Evolutionary conservation across 92 coral and sea anemone species (phyloP).

Genomic region (Nematostella vectensis): DNA sequence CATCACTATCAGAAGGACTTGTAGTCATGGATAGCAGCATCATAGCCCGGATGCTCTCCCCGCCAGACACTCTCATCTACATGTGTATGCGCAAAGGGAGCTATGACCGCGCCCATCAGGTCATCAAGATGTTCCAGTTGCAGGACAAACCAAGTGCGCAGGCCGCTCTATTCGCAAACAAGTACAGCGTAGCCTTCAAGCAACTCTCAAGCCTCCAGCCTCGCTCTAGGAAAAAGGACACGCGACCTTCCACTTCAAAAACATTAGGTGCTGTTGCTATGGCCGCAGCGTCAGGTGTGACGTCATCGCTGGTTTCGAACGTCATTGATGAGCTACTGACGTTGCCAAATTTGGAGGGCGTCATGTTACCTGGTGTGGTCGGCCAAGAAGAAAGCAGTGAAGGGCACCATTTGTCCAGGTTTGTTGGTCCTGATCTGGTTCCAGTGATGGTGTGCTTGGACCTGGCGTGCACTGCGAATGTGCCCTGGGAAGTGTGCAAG

Average conservation of each 20-base stretch:
- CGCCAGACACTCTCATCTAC: slow-evolving; percentile 88
- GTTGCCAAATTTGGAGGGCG: slow-evolving; percentile 40
- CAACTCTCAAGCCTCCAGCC: slow-evolving; percentile 70
- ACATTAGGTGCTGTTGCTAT: slow-evolving; percentile 88
- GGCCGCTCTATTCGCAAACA: slow-evolving; percentile 85
- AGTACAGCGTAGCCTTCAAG: slow-evolving; percentile 56
- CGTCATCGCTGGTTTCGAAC: slow-evolving; percentile 49
- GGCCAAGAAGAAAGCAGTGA: slow-evolving; percentile 41
- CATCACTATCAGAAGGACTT: slow-evolving; percentile 22
- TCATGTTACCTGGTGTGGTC: slow-evolving; percentile 31
- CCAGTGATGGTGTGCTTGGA: slow-evolving; percentile 83
- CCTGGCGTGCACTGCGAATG: slow-evolving; percentile 66
- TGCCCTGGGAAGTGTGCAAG: slow-evolving; percentile 59
- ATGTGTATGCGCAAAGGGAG: slow-evolving; percentile 98
- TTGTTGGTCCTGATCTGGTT: slow-evolving; percentile 59
- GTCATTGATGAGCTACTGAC: slow-evolving; percentile 71
- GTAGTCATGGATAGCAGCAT: slow-evolving; percentile 57
- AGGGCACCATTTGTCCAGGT: slow-evolving; percentile 44
- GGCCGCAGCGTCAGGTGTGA: slow-evolving; percentile 97
- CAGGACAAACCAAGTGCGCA: slow-evolving; percentile 69
- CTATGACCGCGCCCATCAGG: slow-evolving; percentile 83
- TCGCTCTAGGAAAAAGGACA: slow-evolving; percentile 20
- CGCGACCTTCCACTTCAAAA: slow-evolving; percentile 24
- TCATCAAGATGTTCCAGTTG: slow-evolving; percentile 83
- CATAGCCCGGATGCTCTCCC: slow-evolving; percentile 91